Conservation (phyloP, 2,888 invertebrate species). For the Lottia gigantea region DNA sequence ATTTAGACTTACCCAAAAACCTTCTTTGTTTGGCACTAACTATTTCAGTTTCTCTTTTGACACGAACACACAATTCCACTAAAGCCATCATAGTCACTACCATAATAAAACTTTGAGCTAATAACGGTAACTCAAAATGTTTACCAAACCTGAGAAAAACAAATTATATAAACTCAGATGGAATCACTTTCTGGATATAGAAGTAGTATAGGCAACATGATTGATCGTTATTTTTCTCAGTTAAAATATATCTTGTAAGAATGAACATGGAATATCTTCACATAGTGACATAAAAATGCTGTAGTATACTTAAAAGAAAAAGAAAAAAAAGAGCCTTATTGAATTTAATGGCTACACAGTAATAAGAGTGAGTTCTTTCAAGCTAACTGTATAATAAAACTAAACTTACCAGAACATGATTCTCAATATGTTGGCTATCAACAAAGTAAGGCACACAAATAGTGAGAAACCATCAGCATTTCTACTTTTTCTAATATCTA, state of each 20-base stretch:
- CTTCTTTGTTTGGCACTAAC: slow-evolving; percentile 52
- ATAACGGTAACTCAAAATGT: slow-evolving; percentile 92
- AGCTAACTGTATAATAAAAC: not conserved
- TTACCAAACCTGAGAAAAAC: slow-evolving; percentile 91
- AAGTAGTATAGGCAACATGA: too few species aligned
- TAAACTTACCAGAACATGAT: slow-evolving; percentile 95
- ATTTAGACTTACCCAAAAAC: slow-evolving; percentile 54
- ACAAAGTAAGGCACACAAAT: slow-evolving; percentile 93
- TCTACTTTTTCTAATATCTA: slow-evolving; percentile 88
- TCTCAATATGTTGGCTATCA: slow-evolving; percentile 95
- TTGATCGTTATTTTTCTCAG: too few species aligned
- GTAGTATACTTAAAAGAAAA: too few species aligned
- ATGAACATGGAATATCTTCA: too few species aligned
- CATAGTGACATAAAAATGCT: too few species aligned
- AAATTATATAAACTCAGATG: not conserved
- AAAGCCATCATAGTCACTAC: slow-evolving; percentile 94
- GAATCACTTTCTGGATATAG: too few species aligned
- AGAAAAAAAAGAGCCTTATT: too few species aligned
- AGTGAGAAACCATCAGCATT: slow-evolving; percentile 98
- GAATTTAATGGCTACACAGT: too few species aligned
- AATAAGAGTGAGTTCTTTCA: too few species aligned
- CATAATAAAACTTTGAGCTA: slow-evolving; percentile 98
- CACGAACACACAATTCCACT: slow-evolving; percentile 91
- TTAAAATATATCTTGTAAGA: too few species aligned
- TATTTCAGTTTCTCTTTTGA: slow-evolving; percentile 71